Base-by-base conservation (phyloP, 1,140 invertebrate species). In the Cheumatopsyche charites region DNA sequence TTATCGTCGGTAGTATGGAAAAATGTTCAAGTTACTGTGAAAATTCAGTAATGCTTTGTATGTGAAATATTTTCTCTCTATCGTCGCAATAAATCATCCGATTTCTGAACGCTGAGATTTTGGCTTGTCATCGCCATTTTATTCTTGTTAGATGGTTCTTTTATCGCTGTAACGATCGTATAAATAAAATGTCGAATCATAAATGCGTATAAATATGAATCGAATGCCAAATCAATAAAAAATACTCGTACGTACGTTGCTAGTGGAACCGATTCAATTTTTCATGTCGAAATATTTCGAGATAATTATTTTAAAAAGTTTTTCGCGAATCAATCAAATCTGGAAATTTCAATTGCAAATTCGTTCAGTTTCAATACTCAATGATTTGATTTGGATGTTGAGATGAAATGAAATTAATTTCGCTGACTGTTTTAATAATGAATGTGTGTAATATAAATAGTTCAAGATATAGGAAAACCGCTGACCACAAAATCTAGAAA, bases 1-100 rank as follows among this genome's bases (percentile, higher is more conserved):
- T 47, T 47, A 7, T 47, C 13, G 15, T 47, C n/a, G n/a, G 55
- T 15, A 45, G 12, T 58, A 58, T 58, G 55, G 55, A 58, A 58
- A 58, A 58, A 58, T 58, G 55, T n/a, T 58, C 9, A 58, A 58
- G 55, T 58, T 58, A 25, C 55, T 58, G 55, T 58, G 55, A 58
- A 58, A 58, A 58, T 58, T 58, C 55, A 11, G 55, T 58, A 58
- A 58, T 58, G 55, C 55, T 25, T 58, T 13, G 55, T 36, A 36
- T 36, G 29, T 36, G 29, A 36, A 36, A 36, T 9, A 36, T 47
- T 47, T 47, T 47, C 13, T 13, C 43, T 47, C 2, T 25, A 12
- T 13, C 9, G 12, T 25, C 21, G 55, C 21, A 58, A 58, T 58
- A 58, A 58, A 58, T 58, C 55, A 58, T 58, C 13, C 23, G 19